Conservation (phyloP, 2,113 vertebrate genomes). For the Pluvianellus socialis region DNA sequence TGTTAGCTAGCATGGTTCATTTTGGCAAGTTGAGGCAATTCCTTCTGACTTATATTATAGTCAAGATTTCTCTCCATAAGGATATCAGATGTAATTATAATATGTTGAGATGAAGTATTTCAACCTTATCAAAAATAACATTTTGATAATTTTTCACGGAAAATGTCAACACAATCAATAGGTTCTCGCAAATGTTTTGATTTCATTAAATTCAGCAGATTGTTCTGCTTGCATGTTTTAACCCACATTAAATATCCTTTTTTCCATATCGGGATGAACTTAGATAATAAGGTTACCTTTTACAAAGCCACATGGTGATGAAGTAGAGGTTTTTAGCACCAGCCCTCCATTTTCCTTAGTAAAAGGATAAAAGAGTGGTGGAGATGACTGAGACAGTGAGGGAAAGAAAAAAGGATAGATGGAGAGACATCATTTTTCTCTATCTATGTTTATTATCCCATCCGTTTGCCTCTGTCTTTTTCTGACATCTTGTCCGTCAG, state of each 20-base stretch:
- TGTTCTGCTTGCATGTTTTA: slow-evolving; percentile 42
- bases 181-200: slow-evolving; percentile 60
- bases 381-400: background rate
- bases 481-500: slow-evolving; percentile 68
- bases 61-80: background rate
- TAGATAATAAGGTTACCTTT: slow-evolving; percentile 27
- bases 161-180: slow-evolving; percentile 73
- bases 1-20: background rate
- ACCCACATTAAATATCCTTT: slow-evolving; percentile 13
- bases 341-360: background rate
- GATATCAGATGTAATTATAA: slow-evolving; percentile 58
- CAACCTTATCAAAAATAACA: slow-evolving; percentile 67
- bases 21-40: background rate
- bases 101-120: slow-evolving; percentile 50
- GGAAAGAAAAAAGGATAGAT: background rate
- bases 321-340: background rate
- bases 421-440: slow-evolving; percentile 6
- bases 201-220: slow-evolving; percentile 59
- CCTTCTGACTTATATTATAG: slow-evolving; percentile 6
- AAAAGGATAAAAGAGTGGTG: slow-evolving; percentile 12
- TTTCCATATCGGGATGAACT: slow-evolving; percentile 13
- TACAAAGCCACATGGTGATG: background rate
- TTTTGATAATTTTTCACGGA: slow-evolving; percentile 58
- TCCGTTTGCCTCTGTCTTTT: slow-evolving; percentile 56
- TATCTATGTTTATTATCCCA: slow-evolving; percentile 51